These are phyloP conservation scores for Planiliza haematocheilus DNA, from an alignment of 2,113 vertebrate genomes.

Conservation along the genomic window DNA sequence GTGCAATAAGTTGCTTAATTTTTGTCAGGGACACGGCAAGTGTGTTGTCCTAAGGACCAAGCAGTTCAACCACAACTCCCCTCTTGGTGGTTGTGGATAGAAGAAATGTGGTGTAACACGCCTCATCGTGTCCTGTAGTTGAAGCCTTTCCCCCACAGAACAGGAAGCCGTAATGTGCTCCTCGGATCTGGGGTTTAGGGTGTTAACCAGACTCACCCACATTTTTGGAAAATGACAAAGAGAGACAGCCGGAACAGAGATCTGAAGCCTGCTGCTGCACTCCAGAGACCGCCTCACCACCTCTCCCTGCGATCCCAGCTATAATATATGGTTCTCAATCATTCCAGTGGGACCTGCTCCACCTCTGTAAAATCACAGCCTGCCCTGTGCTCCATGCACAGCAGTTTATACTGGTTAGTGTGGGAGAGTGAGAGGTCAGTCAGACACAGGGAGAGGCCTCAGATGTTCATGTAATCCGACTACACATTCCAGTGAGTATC, in stretches of 20 bases:
- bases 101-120: conserved; percentile 33
- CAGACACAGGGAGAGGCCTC: conserved; percentile 60
- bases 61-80: conserved; percentile 19
- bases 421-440: conserved; percentile 52
- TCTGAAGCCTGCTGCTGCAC: conserved; percentile 54
- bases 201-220: conserved; percentile 85
- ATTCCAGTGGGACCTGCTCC: conserved; percentile 50
- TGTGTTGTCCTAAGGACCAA: conserved; percentile 33
- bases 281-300: conserved; percentile 63
- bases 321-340: conserved; percentile 47
- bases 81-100: conserved; percentile 5
- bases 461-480: conserved; percentile 63
- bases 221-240: conserved; percentile 84
- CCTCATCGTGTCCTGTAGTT: conserved; percentile 24
- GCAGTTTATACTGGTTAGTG: conserved; percentile 35
- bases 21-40: conserved; percentile 17
- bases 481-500: conserved; percentile 64
- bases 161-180: conserved; percentile 73
- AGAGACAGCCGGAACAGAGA: conserved; percentile 69
- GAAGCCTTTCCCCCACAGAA: conserved; percentile 54
- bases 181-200: conserved; percentile 77
- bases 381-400: conserved; percentile 12
- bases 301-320: conserved; percentile 55
- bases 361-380: conserved; percentile 46
- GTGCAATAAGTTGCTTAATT: conserved; percentile 10